These are phyloP conservation scores for Sphaerophoria taeniata DNA, from an alignment of 2,888 invertebrate genomes.

Conservation along the genomic window DNA sequence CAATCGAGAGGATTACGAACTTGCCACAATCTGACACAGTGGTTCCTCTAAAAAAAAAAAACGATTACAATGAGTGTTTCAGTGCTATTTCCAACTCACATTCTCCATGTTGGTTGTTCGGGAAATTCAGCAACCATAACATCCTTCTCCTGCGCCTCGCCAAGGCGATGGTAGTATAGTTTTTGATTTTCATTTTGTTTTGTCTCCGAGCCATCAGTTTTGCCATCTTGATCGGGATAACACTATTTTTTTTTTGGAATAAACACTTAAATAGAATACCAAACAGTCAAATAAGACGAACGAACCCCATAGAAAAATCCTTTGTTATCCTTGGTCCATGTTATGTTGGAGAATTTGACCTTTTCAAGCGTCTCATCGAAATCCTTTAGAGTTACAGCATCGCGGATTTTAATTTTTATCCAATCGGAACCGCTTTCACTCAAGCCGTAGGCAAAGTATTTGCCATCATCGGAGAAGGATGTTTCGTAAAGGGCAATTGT, in stretches of 20 bases:
- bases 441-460: constrained; percentile 94
- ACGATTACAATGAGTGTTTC: not conserved
- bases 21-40: constrained; percentile 95
- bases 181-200: constrained; percentile 94
- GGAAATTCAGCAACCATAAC: constrained; percentile 94
- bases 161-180: constrained; percentile 94
- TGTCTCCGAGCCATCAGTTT: constrained; percentile 96
- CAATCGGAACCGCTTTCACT: constrained; percentile 98
- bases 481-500: constrained; percentile 91
- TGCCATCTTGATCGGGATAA: constrained; percentile 91
- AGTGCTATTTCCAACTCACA: constrained; percentile 84
- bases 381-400: constrained; percentile 90
- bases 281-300: not conserved
- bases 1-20: constrained; percentile 92
- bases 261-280: not conserved
- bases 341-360: constrained; percentile 95
- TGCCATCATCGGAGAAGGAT: constrained; percentile 95
- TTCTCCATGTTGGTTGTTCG: constrained; percentile 95
- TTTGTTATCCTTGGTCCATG: constrained; percentile 97
- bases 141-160: constrained; percentile 93
- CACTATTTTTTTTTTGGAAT: constrained; percentile 83
- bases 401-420: constrained; percentile 93
- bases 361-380: constrained; percentile 94
- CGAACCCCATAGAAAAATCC: constrained; percentile 96
- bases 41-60: constrained; percentile 86